Conservation (phyloP, 2,113 vertebrate genomes). For the Zosterops japonicus region DNA sequence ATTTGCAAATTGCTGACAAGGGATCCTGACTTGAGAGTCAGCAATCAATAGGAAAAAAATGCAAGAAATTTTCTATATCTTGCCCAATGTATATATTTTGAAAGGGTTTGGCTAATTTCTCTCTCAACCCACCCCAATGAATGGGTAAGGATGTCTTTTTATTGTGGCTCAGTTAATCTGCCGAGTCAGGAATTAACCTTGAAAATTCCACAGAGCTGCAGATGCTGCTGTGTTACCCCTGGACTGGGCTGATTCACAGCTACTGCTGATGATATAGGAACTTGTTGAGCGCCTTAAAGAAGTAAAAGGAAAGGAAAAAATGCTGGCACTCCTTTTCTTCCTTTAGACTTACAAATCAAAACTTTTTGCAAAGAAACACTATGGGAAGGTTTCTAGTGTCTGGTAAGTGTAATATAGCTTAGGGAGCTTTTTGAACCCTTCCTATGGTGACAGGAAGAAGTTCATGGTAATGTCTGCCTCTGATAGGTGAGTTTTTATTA, state of each 20-base stretch:
- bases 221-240: neutral
- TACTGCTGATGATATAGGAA: neutral
- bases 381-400: fast-evolving
- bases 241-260: neutral
- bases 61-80: neutral
- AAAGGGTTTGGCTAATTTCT: neutral
- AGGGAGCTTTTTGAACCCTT: neutral
- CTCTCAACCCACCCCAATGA: neutral
- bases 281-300: neutral
- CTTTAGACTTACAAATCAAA: neutral
- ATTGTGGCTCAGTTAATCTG: neutral
- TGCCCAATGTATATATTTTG: neutral
- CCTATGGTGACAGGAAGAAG: neutral
- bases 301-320: neutral
- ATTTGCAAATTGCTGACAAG: neutral
- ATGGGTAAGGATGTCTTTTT: neutral
- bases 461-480: neutral
- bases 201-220: neutral
- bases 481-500: neutral
- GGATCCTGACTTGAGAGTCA: neutral
- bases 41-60: neutral
- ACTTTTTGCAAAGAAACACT: neutral
- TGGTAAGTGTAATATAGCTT: neutral
- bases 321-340: neutral
- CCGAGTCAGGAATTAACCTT: neutral